Evolutionary conservation across 2,113 vertebrate genomes (phyloP), one percentile per base, ranked within the genome.

Genomic region (Merops nubicus): DNA sequence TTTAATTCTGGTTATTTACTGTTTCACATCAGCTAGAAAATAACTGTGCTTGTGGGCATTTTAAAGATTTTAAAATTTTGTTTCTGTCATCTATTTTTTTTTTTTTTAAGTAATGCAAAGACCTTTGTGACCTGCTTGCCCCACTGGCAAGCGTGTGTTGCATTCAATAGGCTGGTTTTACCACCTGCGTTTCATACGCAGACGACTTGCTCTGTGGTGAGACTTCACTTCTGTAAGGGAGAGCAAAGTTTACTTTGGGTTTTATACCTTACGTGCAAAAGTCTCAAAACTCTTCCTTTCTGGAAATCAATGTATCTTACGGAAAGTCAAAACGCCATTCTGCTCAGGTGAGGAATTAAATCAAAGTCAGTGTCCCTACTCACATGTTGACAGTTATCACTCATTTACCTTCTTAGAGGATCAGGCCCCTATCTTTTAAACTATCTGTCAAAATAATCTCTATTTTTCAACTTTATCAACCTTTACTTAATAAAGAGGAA

Each of bases 61-160:
- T 75, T n/a, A 6, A 36, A 31, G n/a, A 26, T 25, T 74, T 40
- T 65, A 17, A 51, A 45, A 47, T 36, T 18, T n/a, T 6, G 19
- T 76, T 76, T 72, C 12, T 47, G 18, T 9, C n/a, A n/a, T n/a
- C n/a, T n/a, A n/a, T n/a, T n/a, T n/a, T n/a, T n/a, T n/a, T n/a
- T 48, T 67, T 73, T 18, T 76, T 50, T 8, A 84, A 70, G 15
- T 5, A 79, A 9, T 5, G 14, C 21, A 73, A 77, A 80, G 79
- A 42, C 8, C 19, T 22, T 83, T 75, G 31, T 54, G 42, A 48
- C 56, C 79, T 62, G 17, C 60, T 51, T 65, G 36, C 43, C 54
- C 69, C 31, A 8, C 57, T 13, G 45, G 54, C 54, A 60, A 68
- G 56, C 12, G 16, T 0, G 3, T 1, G 2, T 18, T 16, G 28